Percentiles rank a stretch among this genome's conserved stretches.
phyloP scores from a whole-genome alignment of 2,888 invertebrate genomes.

The Eupeodes luniger region DNA sequence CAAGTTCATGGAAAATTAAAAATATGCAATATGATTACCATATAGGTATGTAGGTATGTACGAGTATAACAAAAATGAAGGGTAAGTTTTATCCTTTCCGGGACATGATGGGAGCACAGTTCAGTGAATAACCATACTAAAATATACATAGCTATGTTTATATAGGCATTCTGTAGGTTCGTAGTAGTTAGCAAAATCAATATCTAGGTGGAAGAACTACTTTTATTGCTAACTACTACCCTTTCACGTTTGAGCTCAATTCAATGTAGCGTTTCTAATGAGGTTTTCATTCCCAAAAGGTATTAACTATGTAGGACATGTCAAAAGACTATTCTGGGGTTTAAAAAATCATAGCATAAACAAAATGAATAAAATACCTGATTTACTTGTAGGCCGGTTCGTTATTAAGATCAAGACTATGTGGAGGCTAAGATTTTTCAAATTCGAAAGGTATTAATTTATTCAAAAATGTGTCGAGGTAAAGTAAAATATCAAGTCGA shows the following conservation, averaged over 20 bases:
- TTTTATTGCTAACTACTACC: conserved; percentile 17
- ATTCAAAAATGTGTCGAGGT: no score
- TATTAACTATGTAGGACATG: conserved; percentile 17
- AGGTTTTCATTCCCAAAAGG: conserved; percentile 5
- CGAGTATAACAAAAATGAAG: background rate
- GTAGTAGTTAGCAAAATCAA: conserved; percentile 29
- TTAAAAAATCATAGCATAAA: background rate
- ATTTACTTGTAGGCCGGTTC: no score
- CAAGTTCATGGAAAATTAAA: conserved; percentile 10
- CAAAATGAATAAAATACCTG: background rate
- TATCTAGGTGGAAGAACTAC: conserved; percentile 35
- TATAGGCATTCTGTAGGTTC: background rate
- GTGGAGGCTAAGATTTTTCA: no score
- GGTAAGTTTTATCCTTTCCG: conserved; percentile 3
- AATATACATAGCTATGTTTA: background rate
- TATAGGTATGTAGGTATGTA: background rate
- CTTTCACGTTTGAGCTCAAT: background rate
- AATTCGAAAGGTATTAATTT: no score
- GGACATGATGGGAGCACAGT: background rate
- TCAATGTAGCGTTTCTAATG: conserved; percentile 36
- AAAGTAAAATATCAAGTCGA: no score
- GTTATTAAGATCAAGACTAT: no score
- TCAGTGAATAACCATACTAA: background rate
- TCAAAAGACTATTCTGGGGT: background rate
- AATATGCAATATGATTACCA: conserved; percentile 10